phyloP scores from a whole-genome alignment of 2,797 vertebrate species.

The Monodelphis domestica region DNA sequence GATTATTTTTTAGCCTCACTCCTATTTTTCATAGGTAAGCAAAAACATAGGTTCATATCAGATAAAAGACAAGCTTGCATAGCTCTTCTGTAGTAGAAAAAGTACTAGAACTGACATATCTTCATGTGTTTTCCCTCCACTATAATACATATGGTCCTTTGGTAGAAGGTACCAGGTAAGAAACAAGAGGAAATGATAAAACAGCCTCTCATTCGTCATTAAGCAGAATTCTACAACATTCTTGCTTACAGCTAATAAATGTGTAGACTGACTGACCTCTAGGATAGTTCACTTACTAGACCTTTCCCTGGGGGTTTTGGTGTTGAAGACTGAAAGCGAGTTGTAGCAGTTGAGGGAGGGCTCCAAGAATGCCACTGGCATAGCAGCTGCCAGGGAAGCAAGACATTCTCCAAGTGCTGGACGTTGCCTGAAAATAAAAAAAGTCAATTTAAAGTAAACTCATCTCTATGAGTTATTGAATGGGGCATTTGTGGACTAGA shows the following conservation, averaged over 20 bases:
- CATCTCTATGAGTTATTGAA: neutral
- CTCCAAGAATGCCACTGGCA: conserved; percentile 98
- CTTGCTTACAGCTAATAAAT: neutral
- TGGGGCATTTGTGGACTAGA: neutral
- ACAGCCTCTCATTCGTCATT: neutral
- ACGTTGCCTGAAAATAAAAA: conserved; percentile 89
- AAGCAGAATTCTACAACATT: neutral
- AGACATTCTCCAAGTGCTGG: conserved; percentile 97
- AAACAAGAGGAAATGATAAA: neutral
- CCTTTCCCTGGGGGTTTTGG: conserved; percentile 93
- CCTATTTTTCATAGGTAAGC: neutral
- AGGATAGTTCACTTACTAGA: conserved; percentile 89
- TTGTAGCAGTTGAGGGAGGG: conserved; percentile 95
- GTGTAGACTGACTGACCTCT: neutral
- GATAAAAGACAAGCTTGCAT: neutral
- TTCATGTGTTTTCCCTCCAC: neutral
- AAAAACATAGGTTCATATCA: neutral
- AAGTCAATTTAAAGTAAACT: conserved; percentile 53
- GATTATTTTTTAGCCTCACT: neutral
- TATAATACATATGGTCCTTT: neutral
- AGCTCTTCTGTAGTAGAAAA: neutral
- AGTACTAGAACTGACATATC: neutral
- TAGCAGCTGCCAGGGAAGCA: conserved; percentile 95
- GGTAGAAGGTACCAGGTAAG: too few species aligned
- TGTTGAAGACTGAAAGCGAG: conserved; percentile 95